Base-by-base conservation (phyloP, 2,888 invertebrate genomes). In the Drosophila recens region DNA sequence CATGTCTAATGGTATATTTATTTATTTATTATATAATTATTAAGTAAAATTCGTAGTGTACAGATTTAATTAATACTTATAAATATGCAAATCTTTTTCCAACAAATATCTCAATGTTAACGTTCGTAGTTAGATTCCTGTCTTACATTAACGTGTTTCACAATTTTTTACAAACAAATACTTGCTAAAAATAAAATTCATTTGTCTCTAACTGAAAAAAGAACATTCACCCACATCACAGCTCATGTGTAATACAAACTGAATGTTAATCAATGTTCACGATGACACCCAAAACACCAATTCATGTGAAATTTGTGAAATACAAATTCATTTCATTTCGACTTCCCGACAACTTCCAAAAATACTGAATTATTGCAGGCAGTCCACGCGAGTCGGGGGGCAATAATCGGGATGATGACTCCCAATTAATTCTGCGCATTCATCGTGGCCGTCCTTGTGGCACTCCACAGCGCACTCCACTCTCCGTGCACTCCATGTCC, bases 341-440 rank as follows among this genome's bases (percentile, higher is more conserved):
- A 74, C 66, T 61, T 67, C 69, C 72, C 63, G 53, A 56, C 62
- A 67, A 75, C 68, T 70, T 68, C 74, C 74, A 59, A 65, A 51
- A 33, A 15, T 64, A 79, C 65, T 75, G 76, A 79, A 79, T 87
- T 79, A 82, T 93, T 97, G 96, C 91, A 94, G 95, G 95, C 79
- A 93, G 93, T 45, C 94, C 94, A 82, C 95, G 95, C 46, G 91
- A 92, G 62, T 80, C 95, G 57, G 89, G 91, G 52, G 89, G 91
- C 61, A 95, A 95, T 56, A 95, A 94, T 91, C 95, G 97, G 43
- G 96, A 97, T 89, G 97, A 97, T 87, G 97, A 97, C 91, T 96
- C 97, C 91, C 95, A 97, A 51, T 93, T 98, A 61, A 98, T 98
- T 0, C 93, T 98, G 76, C 94, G 98, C 79, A 98, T 98, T 83